A percentile compares a stretch with the other conserved stretches of the same genome.
Evolutionary conservation across 2,888 invertebrate species (phyloP).

Genomic region (Cyaniris semiargus): DNA sequence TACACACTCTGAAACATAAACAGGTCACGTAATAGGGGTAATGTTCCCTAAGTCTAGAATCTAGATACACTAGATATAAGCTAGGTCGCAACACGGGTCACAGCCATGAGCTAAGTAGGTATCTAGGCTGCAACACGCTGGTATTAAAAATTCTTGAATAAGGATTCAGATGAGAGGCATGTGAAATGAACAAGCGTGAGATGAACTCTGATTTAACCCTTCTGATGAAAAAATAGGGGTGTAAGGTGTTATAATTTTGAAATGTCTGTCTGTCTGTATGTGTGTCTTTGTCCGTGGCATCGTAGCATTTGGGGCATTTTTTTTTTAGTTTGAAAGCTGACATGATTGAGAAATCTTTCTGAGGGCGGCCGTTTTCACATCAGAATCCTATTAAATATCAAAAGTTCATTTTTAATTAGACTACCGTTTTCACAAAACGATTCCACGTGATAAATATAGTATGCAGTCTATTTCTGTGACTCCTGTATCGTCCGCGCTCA

Average conservation of each 20-base stretch:
- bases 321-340: too few relatives aligned
- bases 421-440: slow-evolving; percentile 5
- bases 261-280: too few relatives aligned
- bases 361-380: neutral
- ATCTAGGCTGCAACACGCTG: neutral
- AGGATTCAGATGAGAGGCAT: neutral
- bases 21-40: neutral
- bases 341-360: too few relatives aligned
- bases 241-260: too few relatives aligned
- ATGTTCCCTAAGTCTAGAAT: neutral
- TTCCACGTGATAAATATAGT: slow-evolving; percentile 6
- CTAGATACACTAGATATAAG: neutral
- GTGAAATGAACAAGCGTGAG: neutral
- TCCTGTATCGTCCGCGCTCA: neutral
- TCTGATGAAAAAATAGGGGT: too few relatives aligned
- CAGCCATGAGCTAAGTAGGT: slow-evolving; percentile 1
- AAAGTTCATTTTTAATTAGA: neutral
- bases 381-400: neutral
- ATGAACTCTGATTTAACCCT: too few relatives aligned
- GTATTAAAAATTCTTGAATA: neutral
- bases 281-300: too few relatives aligned
- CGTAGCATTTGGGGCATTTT: too few relatives aligned
- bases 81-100: neutral
- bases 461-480: neutral
- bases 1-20: neutral